Conservation (phyloP, 2,797 vertebrate species). For the Threskiornis aethiopicus region DNA sequence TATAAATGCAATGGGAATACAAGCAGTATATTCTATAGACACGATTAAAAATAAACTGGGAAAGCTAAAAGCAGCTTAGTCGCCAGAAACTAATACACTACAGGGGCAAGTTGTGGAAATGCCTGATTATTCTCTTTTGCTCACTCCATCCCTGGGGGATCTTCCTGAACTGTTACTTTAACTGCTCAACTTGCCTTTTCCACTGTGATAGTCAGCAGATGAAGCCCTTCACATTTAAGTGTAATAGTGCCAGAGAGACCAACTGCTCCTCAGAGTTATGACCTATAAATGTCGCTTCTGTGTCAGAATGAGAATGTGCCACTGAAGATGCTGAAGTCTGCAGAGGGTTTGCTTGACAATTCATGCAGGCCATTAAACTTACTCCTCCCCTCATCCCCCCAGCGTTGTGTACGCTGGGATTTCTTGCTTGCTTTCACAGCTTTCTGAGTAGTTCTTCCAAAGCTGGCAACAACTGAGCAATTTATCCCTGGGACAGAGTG, state of each 20-base stretch:
- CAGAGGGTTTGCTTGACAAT: slow-evolving; percentile 70
- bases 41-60: slow-evolving; percentile 56
- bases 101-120: slow-evolving; percentile 61
- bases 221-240: slow-evolving; percentile 75
- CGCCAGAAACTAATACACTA: slow-evolving; percentile 55
- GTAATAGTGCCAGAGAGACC: slow-evolving; percentile 76
- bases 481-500: slow-evolving; percentile 17
- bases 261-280: slow-evolving; percentile 73
- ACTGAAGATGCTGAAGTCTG: slow-evolving; percentile 73
- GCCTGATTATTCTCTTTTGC: slow-evolving; percentile 69
- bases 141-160: slow-evolving; percentile 67
- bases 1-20: slow-evolving; percentile 51
- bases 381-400: slow-evolving; percentile 29
- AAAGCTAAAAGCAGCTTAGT: slow-evolving; percentile 60
- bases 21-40: background rate
- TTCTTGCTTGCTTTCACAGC: slow-evolving; percentile 59
- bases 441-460: slow-evolving; percentile 6
- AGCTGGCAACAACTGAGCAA: background rate
- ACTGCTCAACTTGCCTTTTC: slow-evolving; percentile 75
- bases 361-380: slow-evolving; percentile 66
- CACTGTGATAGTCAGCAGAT: slow-evolving; percentile 76
- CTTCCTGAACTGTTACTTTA: slow-evolving; percentile 69
- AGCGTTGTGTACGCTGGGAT: slow-evolving; percentile 2
- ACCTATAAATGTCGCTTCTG: slow-evolving; percentile 74
- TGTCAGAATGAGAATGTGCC: slow-evolving; percentile 65